Conservation (phyloP, 2,113 vertebrate genomes). For the Apus apus region DNA sequence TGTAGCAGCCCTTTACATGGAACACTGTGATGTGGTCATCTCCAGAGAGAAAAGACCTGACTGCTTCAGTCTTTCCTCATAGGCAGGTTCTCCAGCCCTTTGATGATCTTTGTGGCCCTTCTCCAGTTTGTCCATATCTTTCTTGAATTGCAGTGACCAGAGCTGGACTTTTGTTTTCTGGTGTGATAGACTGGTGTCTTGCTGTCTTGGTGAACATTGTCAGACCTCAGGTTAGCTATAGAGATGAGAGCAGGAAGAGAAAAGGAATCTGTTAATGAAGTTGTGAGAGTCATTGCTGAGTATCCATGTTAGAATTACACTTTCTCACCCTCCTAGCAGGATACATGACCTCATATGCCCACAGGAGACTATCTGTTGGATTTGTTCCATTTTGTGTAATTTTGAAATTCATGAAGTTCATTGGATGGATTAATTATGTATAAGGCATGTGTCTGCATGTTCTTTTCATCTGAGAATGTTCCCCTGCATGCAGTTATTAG, state of each 20-base stretch:
- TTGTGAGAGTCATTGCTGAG: neutral
- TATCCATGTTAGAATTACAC: neutral
- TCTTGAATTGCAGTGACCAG: neutral
- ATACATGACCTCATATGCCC: slow-evolving; percentile 37
- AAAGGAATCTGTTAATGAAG: slow-evolving; percentile 21
- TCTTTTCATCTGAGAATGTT: slow-evolving; percentile 65
- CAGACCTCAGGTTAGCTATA: neutral
- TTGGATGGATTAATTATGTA: slow-evolving; percentile 67
- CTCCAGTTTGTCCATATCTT: neutral
- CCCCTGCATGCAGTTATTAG: slow-evolving; percentile 44
- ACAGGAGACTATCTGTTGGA: slow-evolving; percentile 41
- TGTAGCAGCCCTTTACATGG: neutral
- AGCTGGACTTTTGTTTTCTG: neutral
- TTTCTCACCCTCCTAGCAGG: slow-evolving; percentile 12
- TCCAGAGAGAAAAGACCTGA: neutral
- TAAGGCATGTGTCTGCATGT: slow-evolving; percentile 57
- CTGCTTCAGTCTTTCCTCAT: neutral
- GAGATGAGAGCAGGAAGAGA: neutral
- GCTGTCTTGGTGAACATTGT: neutral
- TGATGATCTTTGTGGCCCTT: accelerated
- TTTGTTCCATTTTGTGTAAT: slow-evolving; percentile 63
- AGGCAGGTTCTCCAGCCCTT: neutral
- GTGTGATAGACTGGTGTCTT: neutral
- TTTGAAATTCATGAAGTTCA: slow-evolving; percentile 65
- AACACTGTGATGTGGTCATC: neutral